These are phyloP conservation scores for Cryptus viduatorius DNA, from an alignment of 2,888 invertebrate species.

Conservation along the genomic window DNA sequence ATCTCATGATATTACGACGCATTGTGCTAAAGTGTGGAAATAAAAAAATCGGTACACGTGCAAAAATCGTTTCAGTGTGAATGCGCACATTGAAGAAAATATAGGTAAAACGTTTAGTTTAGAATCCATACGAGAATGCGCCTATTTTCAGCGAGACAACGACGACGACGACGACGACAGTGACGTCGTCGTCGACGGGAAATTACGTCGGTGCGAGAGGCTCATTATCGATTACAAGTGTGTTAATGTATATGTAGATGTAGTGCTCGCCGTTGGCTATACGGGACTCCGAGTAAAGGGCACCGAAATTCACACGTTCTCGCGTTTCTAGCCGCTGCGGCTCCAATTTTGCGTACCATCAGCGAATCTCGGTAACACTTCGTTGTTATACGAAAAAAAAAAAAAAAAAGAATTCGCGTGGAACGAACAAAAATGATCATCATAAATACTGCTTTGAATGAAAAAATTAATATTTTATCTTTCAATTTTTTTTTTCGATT, in stretches of 20 bases:
- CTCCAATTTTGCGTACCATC: background rate
- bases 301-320: conserved; percentile 1
- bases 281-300: background rate
- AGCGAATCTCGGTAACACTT: background rate
- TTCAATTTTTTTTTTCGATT: background rate
- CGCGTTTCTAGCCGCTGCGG: background rate
- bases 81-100: conserved; percentile 2
- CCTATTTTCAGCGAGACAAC: conserved; percentile 61
- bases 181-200: conserved; percentile 54
- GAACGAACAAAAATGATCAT: background rate
- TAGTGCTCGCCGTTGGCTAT: background rate
- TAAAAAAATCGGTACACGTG: conserved; percentile 6
- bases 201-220: conserved; percentile 71
- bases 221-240: conserved; percentile 72
- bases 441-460: background rate
- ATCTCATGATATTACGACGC: background rate
- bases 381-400: background rate
- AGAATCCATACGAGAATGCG: conserved; percentile 13
- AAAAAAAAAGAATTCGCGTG: background rate
- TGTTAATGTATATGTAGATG: background rate
- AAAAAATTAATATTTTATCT: background rate
- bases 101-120: conserved; percentile 24
- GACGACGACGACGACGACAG: conserved; percentile 30
- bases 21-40: background rate
- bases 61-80: background rate